Evolutionary conservation across 2,888 invertebrate genomes (phyloP).

Genomic region (Oxyteleia sp.): DNA sequence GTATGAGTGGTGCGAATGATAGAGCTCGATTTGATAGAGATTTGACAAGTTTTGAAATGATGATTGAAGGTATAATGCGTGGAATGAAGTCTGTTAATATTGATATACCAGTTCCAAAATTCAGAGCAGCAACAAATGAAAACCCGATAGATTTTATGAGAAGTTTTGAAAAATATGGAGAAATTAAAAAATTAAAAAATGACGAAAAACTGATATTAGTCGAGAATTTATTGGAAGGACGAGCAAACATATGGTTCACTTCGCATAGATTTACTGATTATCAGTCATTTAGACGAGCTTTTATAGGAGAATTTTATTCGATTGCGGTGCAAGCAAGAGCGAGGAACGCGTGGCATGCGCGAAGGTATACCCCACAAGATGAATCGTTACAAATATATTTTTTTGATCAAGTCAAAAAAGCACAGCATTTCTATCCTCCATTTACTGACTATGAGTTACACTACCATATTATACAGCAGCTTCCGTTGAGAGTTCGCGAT

Average conservation of each 20-base stretch:
- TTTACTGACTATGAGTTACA: slow-evolving; percentile 48
- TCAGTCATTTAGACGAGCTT: slow-evolving; percentile 6
- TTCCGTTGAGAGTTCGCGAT: too few species aligned
- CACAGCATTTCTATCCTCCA: slow-evolving; percentile 44
- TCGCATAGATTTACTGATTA: slow-evolving; percentile 19
- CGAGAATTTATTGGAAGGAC: slow-evolving; percentile 28
- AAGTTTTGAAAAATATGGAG: slow-evolving; percentile 48
- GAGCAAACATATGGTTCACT: slow-evolving; percentile 26
- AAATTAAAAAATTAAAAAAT: slow-evolving; percentile 21
- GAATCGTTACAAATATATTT: slow-evolving; percentile 48
- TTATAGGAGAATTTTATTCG: slow-evolving; percentile 53
- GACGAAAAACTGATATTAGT: slow-evolving; percentile 25
- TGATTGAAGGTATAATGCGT: slow-evolving; percentile 13
- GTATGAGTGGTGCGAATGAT: too few species aligned
- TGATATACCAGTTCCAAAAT: slow-evolving; percentile 34
- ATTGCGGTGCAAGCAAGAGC: slow-evolving; percentile 34
- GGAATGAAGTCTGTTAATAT: slow-evolving; percentile 36
- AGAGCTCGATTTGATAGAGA: too few species aligned
- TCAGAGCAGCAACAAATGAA: slow-evolving; percentile 8
- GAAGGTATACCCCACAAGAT: slow-evolving; percentile 14
- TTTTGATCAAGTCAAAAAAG: slow-evolving; percentile 42
- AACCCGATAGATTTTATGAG: slow-evolving; percentile 50
- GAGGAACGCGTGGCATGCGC: slow-evolving; percentile 26
- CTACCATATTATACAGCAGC: slow-evolving; percentile 53
- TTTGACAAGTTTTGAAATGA: too few species aligned